Base-by-base conservation (phyloP, 2,113 vertebrate species). In the Atherinomorus stipes region DNA sequence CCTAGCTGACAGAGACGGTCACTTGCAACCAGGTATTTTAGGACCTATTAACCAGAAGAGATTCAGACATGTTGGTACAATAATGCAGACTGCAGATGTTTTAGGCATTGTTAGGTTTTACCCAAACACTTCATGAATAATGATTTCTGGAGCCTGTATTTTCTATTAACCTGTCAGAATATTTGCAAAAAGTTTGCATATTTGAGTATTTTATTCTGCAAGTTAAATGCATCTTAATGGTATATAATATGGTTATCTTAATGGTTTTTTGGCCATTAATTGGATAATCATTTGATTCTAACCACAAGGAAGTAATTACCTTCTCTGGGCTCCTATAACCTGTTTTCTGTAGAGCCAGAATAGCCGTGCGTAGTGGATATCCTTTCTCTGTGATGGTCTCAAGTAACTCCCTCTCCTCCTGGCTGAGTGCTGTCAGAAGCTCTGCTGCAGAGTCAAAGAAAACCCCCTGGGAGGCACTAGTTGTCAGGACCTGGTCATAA, bases 361-460 rank as follows among this genome's bases (percentile, higher is more conserved):
- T 96, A 50, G 96, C 97, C 59, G 95, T 95, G 52, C 77, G 94
- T 31, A 96, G 72, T 0, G 96, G 93, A 83, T 98, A 98, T 18
- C 97, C 97, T 76, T 94, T 84, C 56, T 94, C 94, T 1, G 95
- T 95, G 73, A 99, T 91, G 0, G 93, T 94, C 71, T 95, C 94
- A 0, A 99, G 95, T 31, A 99, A 93, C 61, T 97, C 96, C 72
- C 94, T 88, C 84, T 99, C 98, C 71, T 98, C 96, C 51, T 95
- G 94, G 89, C 95, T 98, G 58, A 99, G 92, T 0, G 95, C 96
- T 0, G 93, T 93, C 66, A 99, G 90, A 82, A 99, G 90, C 71
- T 98, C 96, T 31, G 91, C 76, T 0, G 94, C 86, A 0, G 94
- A 93, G 82, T 98, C 96, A 0, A 90, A 85, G 58, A 90, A 83